Evolutionary conservation across 2,888 invertebrate genomes (phyloP), one percentile per base, ranked within the genome.

Genomic region (Heteropelma amictum): DNA sequence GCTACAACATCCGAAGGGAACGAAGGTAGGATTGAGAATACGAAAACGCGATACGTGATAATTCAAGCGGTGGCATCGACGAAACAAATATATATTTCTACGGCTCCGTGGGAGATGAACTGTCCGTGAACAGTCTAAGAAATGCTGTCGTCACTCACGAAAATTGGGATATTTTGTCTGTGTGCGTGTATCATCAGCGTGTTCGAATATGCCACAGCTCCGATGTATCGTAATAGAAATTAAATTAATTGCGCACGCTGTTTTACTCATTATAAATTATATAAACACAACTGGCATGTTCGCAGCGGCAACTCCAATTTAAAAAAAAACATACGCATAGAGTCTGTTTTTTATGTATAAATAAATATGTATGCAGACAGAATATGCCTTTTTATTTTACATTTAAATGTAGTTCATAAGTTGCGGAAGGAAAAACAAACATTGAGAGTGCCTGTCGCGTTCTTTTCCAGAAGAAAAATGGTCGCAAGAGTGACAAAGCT

Each of bases 1-100:
- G 17, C 70, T 85, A 63, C 72, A 73, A 21, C 78, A 77, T 69
- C 77, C 68, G 21, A 75, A 42, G 54, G 76, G 77, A 76, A 56
- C 61, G 67, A 79, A 80, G 74, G 80, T 77, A 73, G 72, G 79
- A 47, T 28, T 75, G 54, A 67, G 75, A 21, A 19, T 10, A 35
- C 71, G 75, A 40, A 71, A 67, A 33, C 71, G 63, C 28, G 71
- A 75, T n/a, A 12, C 71, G 35, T 75, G 67, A 75, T 42, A 47
- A 30, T 33, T 8, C 42, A 35, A 51, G 35, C 26, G 71, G 40
- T 38, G 14, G 26, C n/a, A 14, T n/a, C 26, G 35, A 21, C 58
- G 74, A 51, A 35, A 67, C 1, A 47, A 47, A 35, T 26, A 10
- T 26, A 28, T 10, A n/a, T 35, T 6, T 38, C 12, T 14, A 8